Percentiles rank a stretch among this genome's conserved stretches.
Evolutionary conservation across 2,888 invertebrate species (phyloP).

Genomic region (Adelphocoris suturalis): DNA sequence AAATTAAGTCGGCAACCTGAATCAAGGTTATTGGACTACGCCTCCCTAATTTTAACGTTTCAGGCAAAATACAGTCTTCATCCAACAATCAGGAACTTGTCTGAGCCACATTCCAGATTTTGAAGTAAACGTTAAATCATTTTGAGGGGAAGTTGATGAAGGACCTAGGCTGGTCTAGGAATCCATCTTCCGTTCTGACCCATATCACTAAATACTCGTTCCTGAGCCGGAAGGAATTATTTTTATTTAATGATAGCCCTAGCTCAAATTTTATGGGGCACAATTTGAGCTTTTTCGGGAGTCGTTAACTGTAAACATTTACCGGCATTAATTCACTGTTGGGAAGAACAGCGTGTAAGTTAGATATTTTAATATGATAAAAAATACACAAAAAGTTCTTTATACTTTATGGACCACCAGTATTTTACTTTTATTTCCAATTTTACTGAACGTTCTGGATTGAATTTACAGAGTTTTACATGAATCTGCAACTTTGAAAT

Average conservation of each 20-base stretch:
- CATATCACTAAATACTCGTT: slow-evolving; percentile 1
- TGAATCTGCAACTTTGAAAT: too few species aligned
- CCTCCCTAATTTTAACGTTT: neutral
- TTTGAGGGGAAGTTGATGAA: slow-evolving; percentile 21
- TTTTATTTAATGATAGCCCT: slow-evolving; percentile 23
- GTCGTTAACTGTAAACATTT: neutral
- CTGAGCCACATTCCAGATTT: slow-evolving; percentile 10
- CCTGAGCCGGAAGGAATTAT: neutral
- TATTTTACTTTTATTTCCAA: too few species aligned
- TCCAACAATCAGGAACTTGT: neutral
- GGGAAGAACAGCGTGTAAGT: too few species aligned
- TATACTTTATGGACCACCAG: too few species aligned
- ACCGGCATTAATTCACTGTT: neutral
- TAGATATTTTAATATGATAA: too few species aligned
- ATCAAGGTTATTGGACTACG: neutral
- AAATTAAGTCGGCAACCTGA: neutral
- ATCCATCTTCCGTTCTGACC: slow-evolving; percentile 24
- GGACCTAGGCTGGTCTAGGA: slow-evolving; percentile 9
- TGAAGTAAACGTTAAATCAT: neutral
- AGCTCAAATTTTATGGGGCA: neutral
- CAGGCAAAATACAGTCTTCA: slow-evolving; percentile 1
- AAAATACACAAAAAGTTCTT: too few species aligned
- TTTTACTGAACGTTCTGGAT: too few species aligned
- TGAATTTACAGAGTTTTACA: too few species aligned
- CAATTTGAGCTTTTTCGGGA: neutral